Evolutionary conservation across 1,140 invertebrate genomes (phyloP), one percentile per base, ranked within the genome.

Genomic region (Drepana arcuata): DNA sequence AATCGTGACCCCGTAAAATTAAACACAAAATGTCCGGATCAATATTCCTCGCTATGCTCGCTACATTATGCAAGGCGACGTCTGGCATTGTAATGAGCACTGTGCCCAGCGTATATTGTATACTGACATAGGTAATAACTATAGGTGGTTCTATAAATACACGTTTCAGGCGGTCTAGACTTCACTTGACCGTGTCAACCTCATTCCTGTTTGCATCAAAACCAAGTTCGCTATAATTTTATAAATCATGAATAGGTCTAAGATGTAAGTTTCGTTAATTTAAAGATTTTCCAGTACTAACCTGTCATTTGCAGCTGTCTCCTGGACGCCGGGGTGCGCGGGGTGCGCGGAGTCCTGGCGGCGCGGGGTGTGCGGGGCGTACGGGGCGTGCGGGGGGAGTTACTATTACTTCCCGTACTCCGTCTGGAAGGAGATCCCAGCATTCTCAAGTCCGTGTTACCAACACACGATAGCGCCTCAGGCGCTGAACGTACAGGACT

Each of bases 251-350:
- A n/a, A n/a, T n/a, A n/a, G n/a, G n/a, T n/a, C n/a, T n/a, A n/a
- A n/a, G n/a, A n/a, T n/a, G n/a, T n/a, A n/a, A n/a, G n/a, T n/a
- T n/a, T n/a, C n/a, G n/a, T n/a, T n/a, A n/a, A n/a, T n/a, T n/a
- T n/a, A n/a, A n/a, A n/a, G n/a, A n/a, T n/a, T n/a, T n/a, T n/a
- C n/a, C n/a, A n/a, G n/a, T 14, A 64, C 55, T 53, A 26, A 81
- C 77, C 77, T 73, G 77, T 81, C 77, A 81, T 81, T 61, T 81
- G 77, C 38, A 81, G 63, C 53, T 81, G 74, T 53, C 77, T 66
- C 38, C 77, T 77, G 4, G 77, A 81, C 3, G 73, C 73, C 12
- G 77, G 77, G 10, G 77, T 78, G 16, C 72, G 58, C 6, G 77
- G 77, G 3, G 77, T 81, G 7, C 68, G 54, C 2, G 73, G 67